Conservation (phyloP, 2,797 vertebrate genomes). For the Brachyalestes nurse region DNA sequence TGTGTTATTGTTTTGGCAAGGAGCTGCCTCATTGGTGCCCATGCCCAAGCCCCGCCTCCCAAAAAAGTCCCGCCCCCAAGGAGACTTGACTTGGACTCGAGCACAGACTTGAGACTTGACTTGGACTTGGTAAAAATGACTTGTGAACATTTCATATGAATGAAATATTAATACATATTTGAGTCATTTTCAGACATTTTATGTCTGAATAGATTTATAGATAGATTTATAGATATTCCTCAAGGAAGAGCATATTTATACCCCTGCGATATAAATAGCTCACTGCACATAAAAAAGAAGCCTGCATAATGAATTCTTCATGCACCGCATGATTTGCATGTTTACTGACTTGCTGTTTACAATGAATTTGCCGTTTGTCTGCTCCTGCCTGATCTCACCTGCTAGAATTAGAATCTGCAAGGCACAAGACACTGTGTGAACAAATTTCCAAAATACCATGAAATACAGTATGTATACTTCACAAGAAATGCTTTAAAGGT, state of each 20-base stretch:
- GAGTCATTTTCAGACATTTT: too few species aligned
- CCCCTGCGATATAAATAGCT: conserved; percentile 40
- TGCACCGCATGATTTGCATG: conserved; percentile 14
- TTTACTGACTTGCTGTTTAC: conserved; percentile 32
- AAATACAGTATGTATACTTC: conserved; percentile 18
- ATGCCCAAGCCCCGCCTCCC: too few species aligned
- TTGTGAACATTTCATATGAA: too few species aligned
- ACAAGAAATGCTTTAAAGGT: neutral
- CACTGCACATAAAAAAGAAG: conserved; percentile 7
- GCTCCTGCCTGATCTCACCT: conserved; percentile 25
- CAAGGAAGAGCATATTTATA: conserved; percentile 11
- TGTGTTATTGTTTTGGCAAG: too few species aligned
- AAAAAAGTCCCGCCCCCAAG: too few species aligned
- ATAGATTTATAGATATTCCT: neutral
- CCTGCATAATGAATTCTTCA: conserved; percentile 50
- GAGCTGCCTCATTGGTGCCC: too few species aligned
- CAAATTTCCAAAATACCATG: conserved; percentile 1
- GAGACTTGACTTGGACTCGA: too few species aligned
- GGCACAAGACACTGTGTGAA: conserved; percentile 5
- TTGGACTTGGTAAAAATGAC: too few species aligned
- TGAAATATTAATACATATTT: too few species aligned
- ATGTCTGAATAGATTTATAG: too few species aligned
- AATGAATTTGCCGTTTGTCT: conserved; percentile 17
- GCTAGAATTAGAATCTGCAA: conserved; percentile 30
- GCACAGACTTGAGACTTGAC: too few species aligned